Percentiles rank a stretch among this genome's conserved stretches.
Conservation (phyloP, 2,888 invertebrate species). For the Spodoptera picta region DNA sequence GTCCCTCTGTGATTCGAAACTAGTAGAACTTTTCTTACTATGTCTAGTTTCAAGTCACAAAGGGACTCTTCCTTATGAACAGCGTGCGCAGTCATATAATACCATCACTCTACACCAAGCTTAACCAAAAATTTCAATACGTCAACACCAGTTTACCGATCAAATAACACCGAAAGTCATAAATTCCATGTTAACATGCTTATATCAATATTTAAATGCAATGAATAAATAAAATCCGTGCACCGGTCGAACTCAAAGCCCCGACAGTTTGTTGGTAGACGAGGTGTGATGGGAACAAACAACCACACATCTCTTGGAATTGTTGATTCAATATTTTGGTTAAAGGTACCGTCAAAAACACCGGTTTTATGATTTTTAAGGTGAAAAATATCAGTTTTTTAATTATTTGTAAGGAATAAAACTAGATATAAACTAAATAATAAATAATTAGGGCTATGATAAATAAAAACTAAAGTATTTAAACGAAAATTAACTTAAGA, state of each 20-base stretch:
- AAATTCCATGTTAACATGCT: constrained; percentile 27
- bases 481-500: too few relatives aligned
- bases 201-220: constrained; percentile 43
- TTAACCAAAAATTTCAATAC: constrained; percentile 8
- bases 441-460: too few relatives aligned
- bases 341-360: constrained; percentile 35
- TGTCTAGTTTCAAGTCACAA: too few relatives aligned
- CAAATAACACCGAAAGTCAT: constrained; percentile 35
- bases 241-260: constrained; percentile 43
- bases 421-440: too few relatives aligned
- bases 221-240: constrained; percentile 43
- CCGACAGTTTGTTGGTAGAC: constrained; percentile 40
- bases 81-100: too few relatives aligned
- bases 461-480: too few relatives aligned
- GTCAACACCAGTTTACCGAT: constrained; percentile 29
- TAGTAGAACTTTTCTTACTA: too few relatives aligned
- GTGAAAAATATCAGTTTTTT: too few relatives aligned
- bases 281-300: constrained; percentile 40
- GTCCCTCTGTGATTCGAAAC: too few relatives aligned
- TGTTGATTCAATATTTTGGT: constrained; percentile 46
- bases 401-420: too few relatives aligned
- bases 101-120: too few relatives aligned
- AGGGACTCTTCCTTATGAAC: too few relatives aligned
- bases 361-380: constrained; percentile 8
- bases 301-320: constrained; percentile 19